A percentile compares a stretch with the other conserved stretches of the same genome.
phyloP scores from a whole-genome alignment of 2,113 vertebrate species.

The Aegypius monachus region DNA sequence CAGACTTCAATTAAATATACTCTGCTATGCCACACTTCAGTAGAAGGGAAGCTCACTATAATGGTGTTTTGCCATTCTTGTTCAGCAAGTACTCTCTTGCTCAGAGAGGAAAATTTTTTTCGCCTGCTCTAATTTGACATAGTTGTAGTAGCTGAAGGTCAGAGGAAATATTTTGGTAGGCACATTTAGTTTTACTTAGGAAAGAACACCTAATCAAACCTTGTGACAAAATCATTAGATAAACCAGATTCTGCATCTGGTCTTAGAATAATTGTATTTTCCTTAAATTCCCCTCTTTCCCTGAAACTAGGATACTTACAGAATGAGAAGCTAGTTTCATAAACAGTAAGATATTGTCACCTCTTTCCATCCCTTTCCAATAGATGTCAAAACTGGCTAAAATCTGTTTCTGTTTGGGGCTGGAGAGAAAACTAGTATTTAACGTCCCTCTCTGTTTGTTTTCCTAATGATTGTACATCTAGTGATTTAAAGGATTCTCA shows the following conservation, averaged over 20 bases:
- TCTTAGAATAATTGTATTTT: not conserved
- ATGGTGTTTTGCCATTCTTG: not conserved
- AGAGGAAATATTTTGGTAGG: not conserved
- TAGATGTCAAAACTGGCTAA: not conserved
- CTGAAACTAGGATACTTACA: not conserved
- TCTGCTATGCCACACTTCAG: not conserved
- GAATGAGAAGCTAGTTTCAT: not conserved
- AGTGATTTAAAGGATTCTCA: constrained; percentile 8
- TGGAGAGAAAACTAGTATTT: constrained; percentile 8
- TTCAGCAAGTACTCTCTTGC: not conserved
- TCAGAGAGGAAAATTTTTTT: not conserved
- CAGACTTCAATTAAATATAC: not conserved
- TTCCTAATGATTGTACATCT: not conserved
- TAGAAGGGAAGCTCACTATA: not conserved
- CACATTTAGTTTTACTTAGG: not conserved
- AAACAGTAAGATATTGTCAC: not conserved
- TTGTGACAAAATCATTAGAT: not conserved
- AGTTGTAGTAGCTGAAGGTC: not conserved
- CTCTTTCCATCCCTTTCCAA: not conserved
- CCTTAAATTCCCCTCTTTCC: not conserved
- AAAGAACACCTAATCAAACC: not conserved
- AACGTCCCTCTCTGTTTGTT: not conserved
- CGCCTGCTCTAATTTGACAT: not conserved
- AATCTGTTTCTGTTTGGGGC: not conserved
- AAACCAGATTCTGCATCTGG: not conserved